Evolutionary conservation across 1,140 invertebrate genomes (phyloP).

Genomic region (Euglossa dilemma): DNA sequence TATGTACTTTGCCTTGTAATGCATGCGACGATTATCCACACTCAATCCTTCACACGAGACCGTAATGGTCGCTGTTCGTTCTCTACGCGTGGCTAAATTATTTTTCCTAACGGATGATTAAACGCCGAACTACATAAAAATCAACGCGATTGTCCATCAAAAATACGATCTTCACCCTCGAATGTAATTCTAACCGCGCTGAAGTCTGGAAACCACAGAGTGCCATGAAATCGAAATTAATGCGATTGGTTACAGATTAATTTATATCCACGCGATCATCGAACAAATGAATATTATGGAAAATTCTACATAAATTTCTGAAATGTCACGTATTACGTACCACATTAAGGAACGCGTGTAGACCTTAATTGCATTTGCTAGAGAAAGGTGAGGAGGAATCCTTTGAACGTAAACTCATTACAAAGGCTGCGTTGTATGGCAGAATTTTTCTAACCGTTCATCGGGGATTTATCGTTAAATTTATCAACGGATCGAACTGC

Average conservation of each 20-base stretch:
- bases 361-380: constrained; percentile 34
- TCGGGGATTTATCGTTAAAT: background rate
- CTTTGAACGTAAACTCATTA: constrained; percentile 22
- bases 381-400: constrained; percentile 31
- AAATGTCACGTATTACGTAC: constrained; percentile 49
- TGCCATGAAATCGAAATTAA: background rate
- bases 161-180: background rate
- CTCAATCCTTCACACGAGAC: background rate
- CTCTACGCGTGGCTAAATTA: background rate
- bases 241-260: background rate
- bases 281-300: background rate
- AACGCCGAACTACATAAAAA: background rate
- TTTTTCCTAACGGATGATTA: background rate
- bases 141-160: too few relatives aligned
- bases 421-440: background rate
- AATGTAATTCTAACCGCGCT: background rate
- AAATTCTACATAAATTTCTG: constrained; percentile 18
- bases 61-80: constrained; percentile 17
- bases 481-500: background rate
- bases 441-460: constrained; percentile 4
- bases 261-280: background rate
- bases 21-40: constrained; percentile 30
- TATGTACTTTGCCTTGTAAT: constrained; percentile 1
- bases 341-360: constrained; percentile 27
- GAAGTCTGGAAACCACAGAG: background rate